A percentile compares a stretch with the other conserved stretches of the same genome.
Conservation (phyloP, 2,797 vertebrate species). For the Synanceia verrucosa region DNA sequence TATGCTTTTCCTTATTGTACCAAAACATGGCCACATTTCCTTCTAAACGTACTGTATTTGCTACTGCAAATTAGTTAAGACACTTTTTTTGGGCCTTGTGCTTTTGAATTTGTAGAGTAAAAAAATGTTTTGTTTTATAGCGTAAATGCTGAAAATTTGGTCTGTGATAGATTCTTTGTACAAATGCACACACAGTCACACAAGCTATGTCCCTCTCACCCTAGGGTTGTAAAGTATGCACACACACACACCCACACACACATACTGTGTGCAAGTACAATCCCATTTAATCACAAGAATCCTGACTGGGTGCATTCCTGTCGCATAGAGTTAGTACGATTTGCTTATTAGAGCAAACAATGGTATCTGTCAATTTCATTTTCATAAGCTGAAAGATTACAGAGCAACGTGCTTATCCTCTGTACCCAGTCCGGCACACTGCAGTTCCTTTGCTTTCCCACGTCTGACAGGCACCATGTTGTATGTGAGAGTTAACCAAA, state of each 20-base stretch:
- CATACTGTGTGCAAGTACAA: conserved; percentile 19
- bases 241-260: conserved; percentile 2
- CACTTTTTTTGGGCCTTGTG: not conserved
- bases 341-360: conserved; percentile 71
- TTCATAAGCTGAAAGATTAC: conserved; percentile 67
- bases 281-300: conserved; percentile 66
- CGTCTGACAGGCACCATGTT: conserved; percentile 27
- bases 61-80: not conserved
- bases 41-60: not conserved
- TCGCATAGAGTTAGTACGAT: conserved; percentile 44
- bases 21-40: not conserved
- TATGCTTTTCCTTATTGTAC: not conserved
- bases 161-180: not conserved
- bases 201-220: conserved; percentile 19
- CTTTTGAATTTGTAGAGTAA: not conserved
- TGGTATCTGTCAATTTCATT: conserved; percentile 71
- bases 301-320: conserved; percentile 72
- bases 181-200: not conserved
- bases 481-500: conserved; percentile 29
- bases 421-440: conserved; percentile 41
- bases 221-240: conserved; percentile 4
- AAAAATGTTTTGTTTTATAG: not conserved
- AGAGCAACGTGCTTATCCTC: conserved; percentile 58
- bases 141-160: not conserved
- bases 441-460: conserved; percentile 56